phyloP scores from a whole-genome alignment of 2,797 vertebrate genomes.

The Schizopygopsis malacanthus region DNA sequence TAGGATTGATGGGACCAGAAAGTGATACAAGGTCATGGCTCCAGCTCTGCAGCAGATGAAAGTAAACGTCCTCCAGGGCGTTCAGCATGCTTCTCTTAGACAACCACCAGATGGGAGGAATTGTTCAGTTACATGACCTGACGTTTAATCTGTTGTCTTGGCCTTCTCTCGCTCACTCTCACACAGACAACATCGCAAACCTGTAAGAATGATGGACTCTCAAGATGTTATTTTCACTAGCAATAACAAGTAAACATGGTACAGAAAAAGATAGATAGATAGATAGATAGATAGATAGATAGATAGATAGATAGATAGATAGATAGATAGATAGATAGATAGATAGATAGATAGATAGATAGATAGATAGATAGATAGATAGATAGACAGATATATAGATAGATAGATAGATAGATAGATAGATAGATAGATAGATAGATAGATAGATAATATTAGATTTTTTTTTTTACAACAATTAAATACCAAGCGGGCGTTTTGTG shows the following conservation, averaged over 20 bases:
- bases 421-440: neutral
- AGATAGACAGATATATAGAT: too few species aligned
- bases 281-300: neutral
- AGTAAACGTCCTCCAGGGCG: constrained; percentile 49
- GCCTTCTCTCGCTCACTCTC: constrained; percentile 6
- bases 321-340: too few species aligned
- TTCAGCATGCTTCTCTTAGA: constrained; percentile 61
- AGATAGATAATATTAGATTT: too few species aligned
- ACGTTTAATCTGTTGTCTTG: constrained; percentile 27
- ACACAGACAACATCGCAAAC: constrained; percentile 13
- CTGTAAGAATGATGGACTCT: constrained; percentile 5
- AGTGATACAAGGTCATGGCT: constrained; percentile 64
- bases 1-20: constrained; percentile 60
- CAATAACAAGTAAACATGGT: neutral
- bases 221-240: neutral
- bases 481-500: too few species aligned
- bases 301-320: neutral
- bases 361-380: neutral
- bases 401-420: neutral
- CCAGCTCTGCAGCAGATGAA: constrained; percentile 65
- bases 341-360: neutral
- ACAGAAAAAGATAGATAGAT: neutral
- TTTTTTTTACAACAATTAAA: too few species aligned
- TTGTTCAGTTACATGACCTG: constrained; percentile 40
- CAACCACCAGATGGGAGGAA: constrained; percentile 64